Evolutionary conservation across 2,797 vertebrate genomes (phyloP), one percentile per base, ranked within the genome.

Genomic region (Carduelis carduelis): DNA sequence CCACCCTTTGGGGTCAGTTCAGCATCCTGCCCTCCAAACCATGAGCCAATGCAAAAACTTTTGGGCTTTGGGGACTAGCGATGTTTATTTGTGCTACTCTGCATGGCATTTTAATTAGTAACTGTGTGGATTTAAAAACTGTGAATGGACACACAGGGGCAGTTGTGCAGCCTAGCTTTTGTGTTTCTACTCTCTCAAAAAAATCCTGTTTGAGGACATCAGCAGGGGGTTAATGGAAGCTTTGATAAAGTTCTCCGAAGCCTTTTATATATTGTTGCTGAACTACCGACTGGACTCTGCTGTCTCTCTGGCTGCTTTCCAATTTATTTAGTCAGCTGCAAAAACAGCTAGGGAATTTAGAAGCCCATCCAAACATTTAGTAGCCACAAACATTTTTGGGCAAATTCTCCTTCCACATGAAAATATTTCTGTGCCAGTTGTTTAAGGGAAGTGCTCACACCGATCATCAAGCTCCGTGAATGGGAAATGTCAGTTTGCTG

Each of bases 161-260:
- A 96, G 93, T 96, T 91, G 95, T 96, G 95, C 52, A 97, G 95
- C 89, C 84, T 2, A 16, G 90, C 95, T 94, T 96, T 97, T 97
- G 95, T 96, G 84, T 44, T 94, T 93, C 94, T 46, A 61, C 20
- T 85, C 83, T 76, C 94, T 94, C 86, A 93, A 89, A 90, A 95
- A 95, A 97, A 88, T 92, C 55, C 85, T 85, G 89, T 95, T 97
- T 97, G 88, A 97, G 95, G 96, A 95, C 86, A 97, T 66, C 96
- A 93, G 96, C 85, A 57, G 96, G 97, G 91, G 95, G 97, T 95
- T 97, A 97, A 98, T 97, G 80, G 94, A 95, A 95, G 91, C 96
- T 97, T 97, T 98, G 96, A 98, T 96, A 97, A 97, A 96, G 95
- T 95, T 95, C 91, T 96, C 94, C 44, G 15, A 93, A 95, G 97